Conservation (phyloP, 2,888 invertebrate genomes). For the Trachelus troglodyta region DNA sequence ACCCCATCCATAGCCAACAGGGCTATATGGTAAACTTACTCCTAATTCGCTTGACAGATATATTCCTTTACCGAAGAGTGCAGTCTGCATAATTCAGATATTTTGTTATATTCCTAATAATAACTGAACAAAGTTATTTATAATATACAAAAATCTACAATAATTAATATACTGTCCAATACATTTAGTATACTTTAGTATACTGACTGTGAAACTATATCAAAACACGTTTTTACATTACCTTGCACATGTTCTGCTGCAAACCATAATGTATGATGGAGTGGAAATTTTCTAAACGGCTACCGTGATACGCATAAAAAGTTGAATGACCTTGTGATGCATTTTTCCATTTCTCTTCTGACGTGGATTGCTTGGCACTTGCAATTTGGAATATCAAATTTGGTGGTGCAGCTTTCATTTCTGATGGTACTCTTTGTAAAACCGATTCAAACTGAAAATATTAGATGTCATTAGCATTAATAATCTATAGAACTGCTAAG, state of each 20-base stretch:
- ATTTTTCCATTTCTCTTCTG: slow-evolving; percentile 73
- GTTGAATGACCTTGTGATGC: slow-evolving; percentile 70
- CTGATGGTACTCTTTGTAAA: slow-evolving; percentile 68
- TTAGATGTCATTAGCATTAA: slow-evolving; percentile 1
- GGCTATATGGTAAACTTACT: slow-evolving; percentile 79
- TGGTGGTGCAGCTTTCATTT: slow-evolving; percentile 68
- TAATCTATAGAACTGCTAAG: not conserved
- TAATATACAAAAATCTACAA: not conserved
- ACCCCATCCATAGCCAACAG: slow-evolving; percentile 80
- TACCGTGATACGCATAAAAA: slow-evolving; percentile 83
- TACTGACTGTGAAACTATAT: too few species aligned
- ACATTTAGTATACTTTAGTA: too few species aligned
- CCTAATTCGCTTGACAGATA: slow-evolving; percentile 81
- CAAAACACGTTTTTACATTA: slow-evolving; percentile 38
- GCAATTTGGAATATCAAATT: slow-evolving; percentile 78
- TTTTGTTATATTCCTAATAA: slow-evolving; percentile 30
- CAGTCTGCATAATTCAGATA: slow-evolving; percentile 66
- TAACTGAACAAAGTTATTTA: slow-evolving; percentile 20
- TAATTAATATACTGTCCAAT: too few species aligned
- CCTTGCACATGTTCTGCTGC: slow-evolving; percentile 78
- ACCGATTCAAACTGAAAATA: slow-evolving; percentile 70
- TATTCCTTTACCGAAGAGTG: slow-evolving; percentile 78
- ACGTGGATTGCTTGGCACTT: slow-evolving; percentile 69
- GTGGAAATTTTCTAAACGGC: slow-evolving; percentile 83
- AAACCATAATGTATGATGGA: slow-evolving; percentile 83